A percentile compares a stretch with the other conserved stretches of the same genome.
These are phyloP conservation scores for Tipula lateralis DNA, from an alignment of 2,888 invertebrate genomes.

Conservation along the genomic window DNA sequence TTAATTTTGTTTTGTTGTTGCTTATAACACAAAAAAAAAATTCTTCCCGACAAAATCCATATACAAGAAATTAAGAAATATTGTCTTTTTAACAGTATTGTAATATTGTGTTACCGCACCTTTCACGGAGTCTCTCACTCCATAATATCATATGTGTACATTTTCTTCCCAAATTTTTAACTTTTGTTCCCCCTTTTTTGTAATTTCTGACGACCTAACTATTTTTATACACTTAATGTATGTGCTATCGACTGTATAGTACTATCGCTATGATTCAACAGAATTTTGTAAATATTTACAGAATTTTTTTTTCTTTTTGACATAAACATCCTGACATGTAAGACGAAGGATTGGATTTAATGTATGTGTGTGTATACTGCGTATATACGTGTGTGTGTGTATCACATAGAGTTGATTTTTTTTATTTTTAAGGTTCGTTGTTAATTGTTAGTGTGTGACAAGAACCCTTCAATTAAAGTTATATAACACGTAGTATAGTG, in stretches of 20 bases:
- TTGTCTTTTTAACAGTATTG: not conserved
- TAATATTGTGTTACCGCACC: slow-evolving; percentile 1
- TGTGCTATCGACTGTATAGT: not conserved
- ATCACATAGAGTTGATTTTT: not conserved
- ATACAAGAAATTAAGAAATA: not conserved
- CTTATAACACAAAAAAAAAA: not conserved
- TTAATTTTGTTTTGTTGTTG: not conserved
- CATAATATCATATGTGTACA: not conserved
- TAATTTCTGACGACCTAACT: not conserved
- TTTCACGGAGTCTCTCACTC: not conserved
- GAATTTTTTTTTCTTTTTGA: not conserved
- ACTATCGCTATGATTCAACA: not conserved
- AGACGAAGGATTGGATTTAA: slow-evolving; percentile 1
- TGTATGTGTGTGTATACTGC: too few species aligned
- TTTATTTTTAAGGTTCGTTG: not conserved
- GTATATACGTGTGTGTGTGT: not conserved
- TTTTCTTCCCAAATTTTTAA: not conserved
- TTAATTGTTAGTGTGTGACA: not conserved
- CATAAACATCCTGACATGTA: not conserved
- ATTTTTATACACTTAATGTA: not conserved
- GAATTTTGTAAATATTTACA: slow-evolving; percentile 19
- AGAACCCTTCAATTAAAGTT: not conserved
- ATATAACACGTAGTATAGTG: not conserved
- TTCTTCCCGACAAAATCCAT: not conserved
- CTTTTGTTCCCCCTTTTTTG: not conserved